phyloP scores from a whole-genome alignment of 2,888 invertebrate genomes.

The Zonitis immaculata region DNA sequence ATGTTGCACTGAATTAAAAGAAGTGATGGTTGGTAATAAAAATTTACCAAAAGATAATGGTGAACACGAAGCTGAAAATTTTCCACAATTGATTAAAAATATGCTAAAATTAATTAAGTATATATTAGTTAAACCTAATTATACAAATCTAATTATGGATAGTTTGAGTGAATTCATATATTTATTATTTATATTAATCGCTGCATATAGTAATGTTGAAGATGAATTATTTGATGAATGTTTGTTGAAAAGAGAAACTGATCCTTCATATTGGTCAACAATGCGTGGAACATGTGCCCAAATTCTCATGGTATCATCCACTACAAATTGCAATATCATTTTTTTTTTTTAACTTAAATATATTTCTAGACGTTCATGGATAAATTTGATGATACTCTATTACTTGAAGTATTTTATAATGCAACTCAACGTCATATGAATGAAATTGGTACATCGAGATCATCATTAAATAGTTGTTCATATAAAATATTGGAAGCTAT shows the following conservation, averaged over 20 bases:
- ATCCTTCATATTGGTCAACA: slow-evolving; percentile 11
- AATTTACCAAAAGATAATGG: slow-evolving; percentile 21
- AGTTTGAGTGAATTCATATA: slow-evolving; percentile 29
- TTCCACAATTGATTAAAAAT: slow-evolving; percentile 21
- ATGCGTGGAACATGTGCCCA: slow-evolving; percentile 18
- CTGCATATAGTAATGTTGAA: slow-evolving; percentile 23
- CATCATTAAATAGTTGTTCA: slow-evolving; percentile 15
- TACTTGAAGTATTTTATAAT: slow-evolving; percentile 22
- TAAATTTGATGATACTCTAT: slow-evolving; percentile 14
- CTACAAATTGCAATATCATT: background rate
- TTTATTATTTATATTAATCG: slow-evolving; percentile 28
- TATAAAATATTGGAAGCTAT: slow-evolving; percentile 25
- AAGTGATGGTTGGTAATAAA: slow-evolving; percentile 21
- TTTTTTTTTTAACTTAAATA: no score
- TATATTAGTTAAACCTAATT: slow-evolving; percentile 22
- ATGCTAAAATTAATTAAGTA: slow-evolving; percentile 25
- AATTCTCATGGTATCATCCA: slow-evolving; percentile 21
- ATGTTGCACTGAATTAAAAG: slow-evolving; percentile 28
- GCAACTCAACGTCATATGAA: slow-evolving; percentile 23
- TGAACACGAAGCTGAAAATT: slow-evolving; percentile 26
- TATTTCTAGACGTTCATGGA: slow-evolving; percentile 19
- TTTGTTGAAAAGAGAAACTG: slow-evolving; percentile 10
- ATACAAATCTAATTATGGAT: slow-evolving; percentile 24
- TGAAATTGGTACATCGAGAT: slow-evolving; percentile 18
- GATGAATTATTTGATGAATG: slow-evolving; percentile 20